phyloP scores from a whole-genome alignment of 2,113 vertebrate genomes.

The Columba janthina region DNA sequence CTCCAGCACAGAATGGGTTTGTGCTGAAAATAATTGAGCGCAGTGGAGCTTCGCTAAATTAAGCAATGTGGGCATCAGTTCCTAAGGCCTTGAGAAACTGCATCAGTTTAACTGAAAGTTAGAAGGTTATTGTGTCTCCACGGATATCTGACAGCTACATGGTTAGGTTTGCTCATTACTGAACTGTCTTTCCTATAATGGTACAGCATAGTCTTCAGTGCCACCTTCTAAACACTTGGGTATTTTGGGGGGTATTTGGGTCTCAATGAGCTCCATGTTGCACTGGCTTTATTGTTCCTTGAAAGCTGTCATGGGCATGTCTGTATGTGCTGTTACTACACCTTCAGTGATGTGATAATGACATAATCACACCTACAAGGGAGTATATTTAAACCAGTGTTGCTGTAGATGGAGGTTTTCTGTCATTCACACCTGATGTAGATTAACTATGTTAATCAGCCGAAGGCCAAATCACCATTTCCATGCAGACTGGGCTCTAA shows the following conservation, averaged over 20 bases:
- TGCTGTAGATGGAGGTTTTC: neutral
- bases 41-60: neutral
- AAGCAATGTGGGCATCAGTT: accelerated
- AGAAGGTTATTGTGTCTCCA: neutral
- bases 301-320: neutral
- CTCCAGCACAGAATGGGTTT: neutral
- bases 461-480: neutral
- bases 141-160: neutral
- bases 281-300: neutral
- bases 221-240: neutral
- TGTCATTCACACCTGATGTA: neutral
- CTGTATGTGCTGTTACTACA: neutral
- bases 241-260: neutral
- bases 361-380: neutral
- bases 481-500: neutral
- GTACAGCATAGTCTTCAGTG: neutral
- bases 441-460: neutral
- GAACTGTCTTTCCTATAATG: neutral
- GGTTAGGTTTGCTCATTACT: neutral
- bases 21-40: neutral
- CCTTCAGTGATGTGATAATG: neutral
- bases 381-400: neutral
- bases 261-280: neutral
- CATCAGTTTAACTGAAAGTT: neutral
- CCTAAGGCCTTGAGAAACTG: neutral